Evolutionary conservation across 1,140 invertebrate genomes (phyloP).

Genomic region (Halictus rubicundus): DNA sequence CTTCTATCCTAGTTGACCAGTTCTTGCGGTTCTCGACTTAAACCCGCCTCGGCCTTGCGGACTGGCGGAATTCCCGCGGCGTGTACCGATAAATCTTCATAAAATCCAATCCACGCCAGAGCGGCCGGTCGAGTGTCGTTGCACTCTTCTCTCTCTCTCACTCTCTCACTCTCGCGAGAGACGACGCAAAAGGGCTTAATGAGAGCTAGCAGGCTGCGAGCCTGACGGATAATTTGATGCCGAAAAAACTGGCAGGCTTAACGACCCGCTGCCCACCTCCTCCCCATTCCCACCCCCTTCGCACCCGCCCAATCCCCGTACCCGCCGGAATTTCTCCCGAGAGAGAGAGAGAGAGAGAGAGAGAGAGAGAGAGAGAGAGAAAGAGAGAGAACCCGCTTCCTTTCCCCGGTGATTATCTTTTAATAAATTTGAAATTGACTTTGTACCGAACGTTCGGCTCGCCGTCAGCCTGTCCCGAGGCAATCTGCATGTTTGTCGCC

Average conservation of each 20-base stretch:
- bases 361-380: constrained; percentile 24
- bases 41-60: constrained; percentile 6
- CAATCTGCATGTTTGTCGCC: too few relatives aligned
- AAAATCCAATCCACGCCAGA: constrained; percentile 47
- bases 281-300: neutral
- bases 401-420: constrained; percentile 12
- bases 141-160: neutral
- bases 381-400: constrained; percentile 5
- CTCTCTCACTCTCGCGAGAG: neutral
- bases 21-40: constrained; percentile 13
- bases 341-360: constrained; percentile 26
- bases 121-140: constrained; percentile 39
- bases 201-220: constrained; percentile 28
- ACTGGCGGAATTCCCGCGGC: constrained; percentile 31
- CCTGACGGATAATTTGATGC: constrained; percentile 37
- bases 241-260: constrained; percentile 38
- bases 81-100: constrained; percentile 60
- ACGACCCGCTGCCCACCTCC: neutral
- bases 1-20: neutral
- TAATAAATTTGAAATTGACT: constrained; percentile 3
- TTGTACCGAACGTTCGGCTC: neutral
- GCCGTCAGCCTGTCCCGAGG: too few relatives aligned
- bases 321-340: constrained; percentile 6
- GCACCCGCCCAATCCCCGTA: too few relatives aligned
- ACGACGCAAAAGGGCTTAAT: constrained; percentile 34